These are phyloP conservation scores for Norana najaformis DNA, from an alignment of 2,888 invertebrate species.

Conservation along the genomic window DNA sequence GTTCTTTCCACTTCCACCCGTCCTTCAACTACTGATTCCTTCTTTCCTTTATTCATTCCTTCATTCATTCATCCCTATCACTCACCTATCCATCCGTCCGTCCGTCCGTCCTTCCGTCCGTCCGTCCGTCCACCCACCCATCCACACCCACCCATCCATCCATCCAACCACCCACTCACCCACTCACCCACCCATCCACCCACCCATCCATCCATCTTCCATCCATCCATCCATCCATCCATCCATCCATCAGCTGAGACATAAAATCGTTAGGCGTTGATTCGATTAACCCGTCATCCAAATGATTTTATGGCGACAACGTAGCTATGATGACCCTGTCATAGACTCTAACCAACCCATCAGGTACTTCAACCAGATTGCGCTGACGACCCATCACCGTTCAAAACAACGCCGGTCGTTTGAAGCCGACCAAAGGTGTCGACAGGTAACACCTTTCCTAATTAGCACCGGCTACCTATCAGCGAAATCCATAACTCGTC, in stretches of 20 bases:
- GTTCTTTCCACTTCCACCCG: neutral
- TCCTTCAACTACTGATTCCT: neutral
- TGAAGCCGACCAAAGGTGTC: neutral
- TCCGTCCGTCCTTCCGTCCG: neutral
- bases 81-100: neutral
- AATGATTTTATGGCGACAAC: neutral
- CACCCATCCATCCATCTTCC: neutral
- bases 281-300: neutral
- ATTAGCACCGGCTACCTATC: neutral
- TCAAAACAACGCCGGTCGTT: neutral
- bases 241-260: neutral
- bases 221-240: neutral
- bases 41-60: neutral
- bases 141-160: neutral
- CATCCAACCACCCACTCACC: neutral
- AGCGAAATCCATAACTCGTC: neutral
- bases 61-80: neutral
- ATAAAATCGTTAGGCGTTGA: neutral
- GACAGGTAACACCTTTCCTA: constrained; percentile 14
- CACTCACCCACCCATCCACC: neutral
- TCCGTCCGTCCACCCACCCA: neutral
- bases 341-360: neutral
- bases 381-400: neutral
- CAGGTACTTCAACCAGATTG: neutral
- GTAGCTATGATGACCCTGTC: neutral